These are phyloP conservation scores for Drosophila biarmipes DNA, from an alignment of 1,140 invertebrate genomes.

Conservation along the genomic window DNA sequence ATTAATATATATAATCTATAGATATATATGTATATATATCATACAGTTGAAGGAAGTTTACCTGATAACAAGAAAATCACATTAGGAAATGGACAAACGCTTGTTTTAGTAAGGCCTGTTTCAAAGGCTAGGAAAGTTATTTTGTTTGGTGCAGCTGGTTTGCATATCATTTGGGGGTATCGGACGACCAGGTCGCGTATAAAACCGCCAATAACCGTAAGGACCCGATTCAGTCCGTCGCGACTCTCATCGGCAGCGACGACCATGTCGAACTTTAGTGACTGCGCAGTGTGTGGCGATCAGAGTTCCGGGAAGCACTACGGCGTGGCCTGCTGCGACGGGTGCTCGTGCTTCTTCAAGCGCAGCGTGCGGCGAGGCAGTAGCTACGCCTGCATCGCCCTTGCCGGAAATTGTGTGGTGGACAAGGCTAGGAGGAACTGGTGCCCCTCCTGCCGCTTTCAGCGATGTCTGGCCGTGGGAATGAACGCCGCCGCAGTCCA, in stretches of 20 bases:
- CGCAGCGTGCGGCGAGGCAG: constrained; percentile 89
- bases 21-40: no score
- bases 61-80: no score
- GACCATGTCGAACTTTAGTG: constrained; percentile 54
- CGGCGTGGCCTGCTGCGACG: constrained; percentile 94
- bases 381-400: constrained; percentile 90
- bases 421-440: constrained; percentile 94
- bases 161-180: constrained; percentile 77
- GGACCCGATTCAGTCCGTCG: constrained; percentile 14
- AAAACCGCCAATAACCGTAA: constrained; percentile 55
- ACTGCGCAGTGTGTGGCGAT: constrained; percentile 93
- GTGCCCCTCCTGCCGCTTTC: constrained; percentile 93
- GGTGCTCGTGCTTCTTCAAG: constrained; percentile 96
- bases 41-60: no score
- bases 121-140: background rate
- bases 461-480: constrained; percentile 90
- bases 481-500: constrained; percentile 94
- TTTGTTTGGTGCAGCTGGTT: constrained; percentile 54
- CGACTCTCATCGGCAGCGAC: constrained; percentile 7
- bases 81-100: no score
- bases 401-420: constrained; percentile 90
- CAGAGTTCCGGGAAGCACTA: constrained; percentile 95
- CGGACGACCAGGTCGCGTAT: constrained; percentile 37
- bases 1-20: no score
- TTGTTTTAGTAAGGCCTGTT: background rate